Conservation (phyloP, 2,888 invertebrate species). For the Pristionchus exspectatus region DNA sequence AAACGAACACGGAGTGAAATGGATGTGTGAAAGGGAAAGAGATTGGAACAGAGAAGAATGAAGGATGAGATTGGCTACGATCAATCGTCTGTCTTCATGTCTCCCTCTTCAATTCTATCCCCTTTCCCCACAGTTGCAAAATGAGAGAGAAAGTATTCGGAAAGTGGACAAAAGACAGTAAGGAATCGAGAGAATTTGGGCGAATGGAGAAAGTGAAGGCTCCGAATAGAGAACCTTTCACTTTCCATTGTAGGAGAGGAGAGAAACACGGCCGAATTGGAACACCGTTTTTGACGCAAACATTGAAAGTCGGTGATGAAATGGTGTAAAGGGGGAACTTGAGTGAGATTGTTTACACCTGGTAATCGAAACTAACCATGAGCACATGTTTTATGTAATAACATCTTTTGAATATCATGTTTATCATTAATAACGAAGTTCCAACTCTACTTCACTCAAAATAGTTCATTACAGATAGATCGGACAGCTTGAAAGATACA, state of each 20-base stretch:
- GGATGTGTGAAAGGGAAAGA: conserved; percentile 4
- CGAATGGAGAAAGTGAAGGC: conserved; percentile 20
- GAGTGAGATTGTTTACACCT: no score
- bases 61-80: conserved; percentile 8
- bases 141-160: neutral
- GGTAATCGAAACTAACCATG: neutral
- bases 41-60: conserved; percentile 35
- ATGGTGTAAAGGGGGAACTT: neutral
- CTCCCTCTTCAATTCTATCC: neutral
- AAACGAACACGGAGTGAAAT: conserved; percentile 12
- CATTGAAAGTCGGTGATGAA: conserved; percentile 15
- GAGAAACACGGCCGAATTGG: conserved; percentile 1
- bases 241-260: conserved; percentile 37
- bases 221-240: conserved; percentile 44
- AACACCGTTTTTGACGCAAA: conserved; percentile 32
- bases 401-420: no score
- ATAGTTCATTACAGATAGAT: no score
- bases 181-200: conserved; percentile 6
- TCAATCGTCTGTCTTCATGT: conserved; percentile 26
- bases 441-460: no score
- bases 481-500: neutral
- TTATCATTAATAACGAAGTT: no score
- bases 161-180: neutral
- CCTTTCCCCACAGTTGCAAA: neutral
- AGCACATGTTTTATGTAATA: no score